These are phyloP conservation scores for Ataeniobius toweri DNA, from an alignment of 2,797 vertebrate species.

Conservation along the genomic window DNA sequence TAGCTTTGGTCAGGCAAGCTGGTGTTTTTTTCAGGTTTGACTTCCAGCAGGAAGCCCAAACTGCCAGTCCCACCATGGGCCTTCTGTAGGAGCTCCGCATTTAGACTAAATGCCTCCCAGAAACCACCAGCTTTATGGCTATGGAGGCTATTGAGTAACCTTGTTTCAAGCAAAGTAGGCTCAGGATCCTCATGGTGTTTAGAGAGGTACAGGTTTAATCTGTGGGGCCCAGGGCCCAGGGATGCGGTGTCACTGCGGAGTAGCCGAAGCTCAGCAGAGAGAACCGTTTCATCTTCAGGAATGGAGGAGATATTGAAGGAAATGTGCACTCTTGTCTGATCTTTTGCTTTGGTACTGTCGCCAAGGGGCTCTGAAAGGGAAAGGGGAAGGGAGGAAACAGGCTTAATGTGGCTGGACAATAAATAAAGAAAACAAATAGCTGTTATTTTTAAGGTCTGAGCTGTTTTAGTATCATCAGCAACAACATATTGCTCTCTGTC, in stretches of 20 bases:
- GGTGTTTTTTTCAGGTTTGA: constrained; percentile 72
- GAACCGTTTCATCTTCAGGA: constrained; percentile 81
- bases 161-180: constrained; percentile 76
- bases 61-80: constrained; percentile 53
- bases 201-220: constrained; percentile 78
- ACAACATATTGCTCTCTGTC: background rate
- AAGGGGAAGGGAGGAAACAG: background rate
- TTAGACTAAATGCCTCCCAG: constrained; percentile 83
- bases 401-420: constrained; percentile 14
- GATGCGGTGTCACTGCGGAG: constrained; percentile 52
- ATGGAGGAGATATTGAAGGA: constrained; percentile 85
- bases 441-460: background rate
- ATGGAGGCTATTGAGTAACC: constrained; percentile 58
- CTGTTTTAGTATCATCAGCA: background rate
- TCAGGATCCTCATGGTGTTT: constrained; percentile 50
- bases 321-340: constrained; percentile 68
- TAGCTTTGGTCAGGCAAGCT: constrained; percentile 30
- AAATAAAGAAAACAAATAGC: background rate
- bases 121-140: constrained; percentile 43
- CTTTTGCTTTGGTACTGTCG: constrained; percentile 37
- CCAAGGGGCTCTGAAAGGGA: constrained; percentile 42
- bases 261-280: constrained; percentile 84
- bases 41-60: constrained; percentile 78
- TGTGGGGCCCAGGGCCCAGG: constrained; percentile 59
- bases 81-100: constrained; percentile 70